phyloP scores from a whole-genome alignment of 2,888 invertebrate genomes.

The Pristionchus japonicus region DNA sequence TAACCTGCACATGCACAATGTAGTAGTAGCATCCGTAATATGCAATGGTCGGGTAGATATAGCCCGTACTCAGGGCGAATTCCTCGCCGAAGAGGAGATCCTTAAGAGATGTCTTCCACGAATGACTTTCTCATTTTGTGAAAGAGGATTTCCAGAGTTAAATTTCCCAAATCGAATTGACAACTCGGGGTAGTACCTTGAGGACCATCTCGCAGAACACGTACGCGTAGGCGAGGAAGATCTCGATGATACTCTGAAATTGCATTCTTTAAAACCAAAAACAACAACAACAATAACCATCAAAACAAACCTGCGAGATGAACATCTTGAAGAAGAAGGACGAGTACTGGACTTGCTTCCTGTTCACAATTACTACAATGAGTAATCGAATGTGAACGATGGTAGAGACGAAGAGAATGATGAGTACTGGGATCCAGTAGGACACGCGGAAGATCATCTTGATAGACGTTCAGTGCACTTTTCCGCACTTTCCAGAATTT shows the following conservation, averaged over 20 bases:
- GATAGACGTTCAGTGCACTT: no score
- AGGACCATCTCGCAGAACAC: neutral
- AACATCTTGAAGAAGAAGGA: slow-evolving; percentile 26
- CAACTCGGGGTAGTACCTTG: no score
- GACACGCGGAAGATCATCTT: neutral
- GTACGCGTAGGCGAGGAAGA: neutral
- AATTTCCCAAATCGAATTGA: no score
- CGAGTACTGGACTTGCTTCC: neutral
- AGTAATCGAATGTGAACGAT: neutral
- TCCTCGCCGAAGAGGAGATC: slow-evolving; percentile 15
- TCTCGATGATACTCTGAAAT: slow-evolving; percentile 12
- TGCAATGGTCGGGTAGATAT: neutral
- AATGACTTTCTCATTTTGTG: no score
- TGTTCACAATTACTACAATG: neutral
- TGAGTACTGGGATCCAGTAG: neutral
- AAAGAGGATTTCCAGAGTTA: no score
- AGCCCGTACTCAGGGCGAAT: neutral
- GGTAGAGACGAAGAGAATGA: neutral
- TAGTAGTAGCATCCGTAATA: slow-evolving; percentile 4
- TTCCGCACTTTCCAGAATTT: no score
- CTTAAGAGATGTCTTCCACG: no score
- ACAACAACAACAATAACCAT: neutral
- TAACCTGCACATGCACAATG: neutral
- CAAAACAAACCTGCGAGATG: neutral
- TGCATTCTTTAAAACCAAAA: neutral